Evolutionary conservation across 2,113 vertebrate genomes (phyloP).

Genomic region (Chelonoidis abingdonii): DNA sequence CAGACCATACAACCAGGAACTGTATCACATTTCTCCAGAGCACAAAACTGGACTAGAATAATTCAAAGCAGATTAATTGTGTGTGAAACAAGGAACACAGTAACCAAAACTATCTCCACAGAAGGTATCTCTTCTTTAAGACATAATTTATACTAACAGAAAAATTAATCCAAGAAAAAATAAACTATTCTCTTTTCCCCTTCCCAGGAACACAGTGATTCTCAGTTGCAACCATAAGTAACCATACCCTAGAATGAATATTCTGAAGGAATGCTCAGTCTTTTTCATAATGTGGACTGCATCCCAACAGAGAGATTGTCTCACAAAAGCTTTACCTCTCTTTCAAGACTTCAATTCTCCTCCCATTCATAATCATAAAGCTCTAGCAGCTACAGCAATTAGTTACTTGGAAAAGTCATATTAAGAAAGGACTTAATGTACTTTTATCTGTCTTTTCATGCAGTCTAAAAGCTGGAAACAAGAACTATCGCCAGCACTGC

Average conservation of each 20-base stretch:
- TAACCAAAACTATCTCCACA: background rate
- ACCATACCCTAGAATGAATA: background rate
- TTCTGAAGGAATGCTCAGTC: background rate
- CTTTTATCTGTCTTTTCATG: background rate
- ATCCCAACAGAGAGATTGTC: background rate
- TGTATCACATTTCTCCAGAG: background rate
- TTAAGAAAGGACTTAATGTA: background rate
- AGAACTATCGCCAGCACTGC: background rate
- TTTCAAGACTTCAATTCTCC: background rate
- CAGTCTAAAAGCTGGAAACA: constrained; percentile 20
- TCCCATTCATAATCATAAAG: background rate
- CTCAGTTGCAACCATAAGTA: background rate
- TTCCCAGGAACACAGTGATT: background rate
- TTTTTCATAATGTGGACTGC: background rate
- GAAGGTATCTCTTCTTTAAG: background rate
- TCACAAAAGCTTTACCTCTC: background rate
- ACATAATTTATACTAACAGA: background rate
- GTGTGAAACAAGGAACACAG: background rate
- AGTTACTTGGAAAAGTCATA: constrained; percentile 20
- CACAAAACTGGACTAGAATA: background rate
- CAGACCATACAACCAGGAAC: background rate
- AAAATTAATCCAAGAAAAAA: background rate
- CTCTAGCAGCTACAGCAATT: background rate
- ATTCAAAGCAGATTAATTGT: background rate
- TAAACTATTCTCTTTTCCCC: background rate